These are phyloP conservation scores for Drosophila navojoa DNA, from an alignment of 1,140 invertebrate species.

Conservation along the genomic window DNA sequence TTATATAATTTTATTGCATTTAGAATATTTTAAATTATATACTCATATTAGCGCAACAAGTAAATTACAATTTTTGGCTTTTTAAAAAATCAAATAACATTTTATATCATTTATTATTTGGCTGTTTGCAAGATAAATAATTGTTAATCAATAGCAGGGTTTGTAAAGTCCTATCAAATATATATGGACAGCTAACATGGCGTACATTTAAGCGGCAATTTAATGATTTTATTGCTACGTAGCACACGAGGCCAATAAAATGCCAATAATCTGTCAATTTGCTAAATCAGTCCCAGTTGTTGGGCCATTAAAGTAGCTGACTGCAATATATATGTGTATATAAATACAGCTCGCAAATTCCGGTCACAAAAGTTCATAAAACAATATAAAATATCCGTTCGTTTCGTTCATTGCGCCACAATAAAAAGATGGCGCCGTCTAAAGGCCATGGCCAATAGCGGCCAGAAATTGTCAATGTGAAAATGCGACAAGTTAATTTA, in stretches of 20 bases:
- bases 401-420: constrained; percentile 23
- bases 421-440: constrained; percentile 31
- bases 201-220: constrained; percentile 32
- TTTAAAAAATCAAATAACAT: too few relatives aligned
- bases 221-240: constrained; percentile 32
- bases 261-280: constrained; percentile 76
- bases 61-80: too few relatives aligned
- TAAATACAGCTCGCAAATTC: constrained; percentile 31
- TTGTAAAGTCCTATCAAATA: not conserved
- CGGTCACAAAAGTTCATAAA: constrained; percentile 66
- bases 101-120: too few relatives aligned
- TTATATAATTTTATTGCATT: too few relatives aligned
- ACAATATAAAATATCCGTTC: constrained; percentile 69
- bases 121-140: not conserved
- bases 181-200: constrained; percentile 14
- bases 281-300: constrained; percentile 70
- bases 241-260: constrained; percentile 54
- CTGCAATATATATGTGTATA: constrained; percentile 23
- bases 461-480: constrained; percentile 68
- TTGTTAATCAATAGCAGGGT: constrained; percentile 23
- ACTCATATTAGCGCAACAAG: too few relatives aligned
- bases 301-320: constrained; percentile 46
- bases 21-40: too few relatives aligned
- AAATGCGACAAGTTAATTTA: constrained; percentile 74
- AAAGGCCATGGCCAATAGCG: constrained; percentile 47